A percentile compares a stretch with the other conserved stretches of the same genome.
phyloP scores from a whole-genome alignment of 2,113 vertebrate genomes.

The Hiodon tergisus region DNA sequence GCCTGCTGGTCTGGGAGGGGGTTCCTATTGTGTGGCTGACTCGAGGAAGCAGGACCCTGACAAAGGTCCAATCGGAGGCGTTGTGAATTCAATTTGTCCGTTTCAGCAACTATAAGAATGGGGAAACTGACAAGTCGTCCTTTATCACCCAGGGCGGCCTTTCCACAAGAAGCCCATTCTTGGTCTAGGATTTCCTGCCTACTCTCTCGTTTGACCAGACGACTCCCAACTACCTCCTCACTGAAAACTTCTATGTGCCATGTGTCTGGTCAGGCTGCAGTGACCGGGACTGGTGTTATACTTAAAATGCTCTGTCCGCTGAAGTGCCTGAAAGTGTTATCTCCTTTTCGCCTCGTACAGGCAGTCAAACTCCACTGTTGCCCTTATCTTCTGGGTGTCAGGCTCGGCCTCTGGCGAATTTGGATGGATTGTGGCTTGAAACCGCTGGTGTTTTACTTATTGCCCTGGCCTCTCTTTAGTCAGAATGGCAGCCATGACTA shows the following conservation, averaged over 20 bases:
- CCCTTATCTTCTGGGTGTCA: too few relatives aligned
- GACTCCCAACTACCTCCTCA: neutral
- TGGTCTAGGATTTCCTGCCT: neutral
- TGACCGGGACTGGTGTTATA: too few relatives aligned
- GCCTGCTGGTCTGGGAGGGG: constrained; percentile 30
- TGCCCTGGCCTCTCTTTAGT: too few relatives aligned
- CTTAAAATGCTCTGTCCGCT: too few relatives aligned
- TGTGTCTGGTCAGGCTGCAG: too few relatives aligned
- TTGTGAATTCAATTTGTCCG: constrained; percentile 55
- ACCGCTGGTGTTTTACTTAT: too few relatives aligned
- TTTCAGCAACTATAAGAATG: constrained; percentile 50
- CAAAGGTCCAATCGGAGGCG: constrained; percentile 45
- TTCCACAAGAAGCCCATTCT: neutral
- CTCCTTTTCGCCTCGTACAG: too few relatives aligned
- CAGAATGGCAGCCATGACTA: too few relatives aligned
- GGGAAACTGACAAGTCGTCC: constrained; percentile 1
- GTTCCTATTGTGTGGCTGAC: constrained; percentile 51
- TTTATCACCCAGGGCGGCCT: neutral
- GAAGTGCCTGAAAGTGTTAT: neutral
- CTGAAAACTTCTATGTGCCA: neutral
- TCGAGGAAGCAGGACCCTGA: constrained; percentile 35
- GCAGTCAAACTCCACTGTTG: too few relatives aligned
- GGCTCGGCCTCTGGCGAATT: too few relatives aligned
- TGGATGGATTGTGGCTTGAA: too few relatives aligned
- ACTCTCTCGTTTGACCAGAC: neutral